A percentile compares a stretch with the other conserved stretches of the same genome.
These are phyloP conservation scores for chimpanzee (Pan troglodytes) DNA, from an alignment of 2,113 vertebrate genomes.

Conservation along the genomic window DNA sequence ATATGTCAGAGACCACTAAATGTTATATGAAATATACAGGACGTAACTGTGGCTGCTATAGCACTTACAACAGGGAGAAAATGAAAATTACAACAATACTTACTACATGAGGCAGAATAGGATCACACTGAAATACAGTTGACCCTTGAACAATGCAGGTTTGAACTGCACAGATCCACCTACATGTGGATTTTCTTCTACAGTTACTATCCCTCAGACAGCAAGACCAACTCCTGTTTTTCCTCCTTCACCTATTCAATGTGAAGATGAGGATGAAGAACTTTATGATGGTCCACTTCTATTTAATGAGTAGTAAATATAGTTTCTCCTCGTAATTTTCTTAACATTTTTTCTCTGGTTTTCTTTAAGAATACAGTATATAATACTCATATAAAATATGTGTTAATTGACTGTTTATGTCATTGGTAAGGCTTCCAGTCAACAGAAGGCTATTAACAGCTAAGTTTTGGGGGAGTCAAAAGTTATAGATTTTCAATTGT, in stretches of 20 bases:
- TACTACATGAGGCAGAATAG: neutral
- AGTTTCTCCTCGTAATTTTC: neutral
- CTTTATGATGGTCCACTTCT: neutral
- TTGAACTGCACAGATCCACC: neutral
- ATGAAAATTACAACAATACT: neutral
- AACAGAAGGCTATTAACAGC: neutral
- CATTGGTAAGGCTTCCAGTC: neutral
- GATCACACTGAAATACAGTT: neutral
- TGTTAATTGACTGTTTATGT: neutral
- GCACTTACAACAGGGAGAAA: neutral
- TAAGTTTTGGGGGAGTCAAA: neutral
- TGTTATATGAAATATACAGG: neutral
- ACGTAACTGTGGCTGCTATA: neutral
- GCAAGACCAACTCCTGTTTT: neutral
- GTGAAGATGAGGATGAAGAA: neutral
- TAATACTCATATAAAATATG: neutral
- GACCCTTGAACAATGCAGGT: neutral
- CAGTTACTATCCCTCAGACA: neutral
- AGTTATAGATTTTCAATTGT: neutral
- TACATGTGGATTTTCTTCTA: neutral
- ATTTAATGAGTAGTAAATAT: neutral
- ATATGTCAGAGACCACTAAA: conserved; percentile 7
- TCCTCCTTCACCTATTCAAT: neutral
- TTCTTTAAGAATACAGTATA: neutral
- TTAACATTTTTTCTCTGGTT: neutral